These are phyloP conservation scores for Lagopus muta DNA, from an alignment of 2,113 vertebrate genomes.

Conservation along the genomic window DNA sequence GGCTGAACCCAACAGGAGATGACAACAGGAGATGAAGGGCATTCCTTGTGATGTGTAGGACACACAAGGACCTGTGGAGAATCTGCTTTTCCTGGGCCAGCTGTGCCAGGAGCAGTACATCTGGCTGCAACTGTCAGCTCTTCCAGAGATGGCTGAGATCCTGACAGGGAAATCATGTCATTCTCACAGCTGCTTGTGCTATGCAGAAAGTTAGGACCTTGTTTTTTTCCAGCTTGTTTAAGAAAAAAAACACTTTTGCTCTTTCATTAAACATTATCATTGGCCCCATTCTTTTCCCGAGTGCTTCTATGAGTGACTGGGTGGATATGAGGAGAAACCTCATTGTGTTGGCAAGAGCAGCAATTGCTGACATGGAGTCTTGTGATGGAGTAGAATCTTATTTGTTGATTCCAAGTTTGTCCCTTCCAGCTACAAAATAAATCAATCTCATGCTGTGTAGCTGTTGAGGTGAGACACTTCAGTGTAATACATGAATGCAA, in stretches of 20 bases:
- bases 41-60: neutral
- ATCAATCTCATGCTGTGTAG: slow-evolving; percentile 41
- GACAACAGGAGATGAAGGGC: neutral
- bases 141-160: neutral
- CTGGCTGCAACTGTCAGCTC: neutral
- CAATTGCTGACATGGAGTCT: neutral
- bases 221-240: neutral
- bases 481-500: slow-evolving; percentile 5
- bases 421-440: slow-evolving; percentile 47
- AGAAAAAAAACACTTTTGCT: rapidly evolving
- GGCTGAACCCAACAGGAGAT: neutral
- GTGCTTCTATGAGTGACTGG: neutral
- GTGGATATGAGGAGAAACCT: neutral
- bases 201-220: neutral
- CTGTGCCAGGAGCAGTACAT: neutral
- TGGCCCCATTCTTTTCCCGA: neutral
- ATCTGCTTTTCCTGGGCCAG: neutral
- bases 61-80: neutral
- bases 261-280: neutral
- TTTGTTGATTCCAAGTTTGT: slow-evolving; percentile 43
- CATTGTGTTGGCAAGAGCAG: neutral
- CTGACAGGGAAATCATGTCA: neutral
- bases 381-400: neutral
- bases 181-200: neutral
- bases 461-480: slow-evolving; percentile 38